Base-by-base conservation (phyloP, 2,888 invertebrate genomes). In the Amblyjoppa fuscipennis region DNA sequence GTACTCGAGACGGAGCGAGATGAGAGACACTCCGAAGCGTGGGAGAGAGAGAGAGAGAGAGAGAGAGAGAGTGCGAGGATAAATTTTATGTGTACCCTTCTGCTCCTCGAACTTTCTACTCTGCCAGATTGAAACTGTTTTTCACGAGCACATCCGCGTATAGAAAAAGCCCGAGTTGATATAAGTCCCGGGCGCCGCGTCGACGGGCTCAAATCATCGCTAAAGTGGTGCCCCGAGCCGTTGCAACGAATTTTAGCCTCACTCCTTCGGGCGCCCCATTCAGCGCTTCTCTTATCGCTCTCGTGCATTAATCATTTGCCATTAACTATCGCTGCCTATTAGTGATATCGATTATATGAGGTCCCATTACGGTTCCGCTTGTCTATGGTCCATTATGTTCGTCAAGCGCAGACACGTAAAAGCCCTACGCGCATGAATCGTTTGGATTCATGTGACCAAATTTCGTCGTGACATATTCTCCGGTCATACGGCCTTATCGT, bases 51-150 rank as follows among this genome's bases (percentile, higher is more conserved):
- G 28, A 20, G 20, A 20, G 20, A 20, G 59, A n/a, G 59, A 3
- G 59, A 31, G 28, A 20, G n/a, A 25, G 59, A n/a, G 59, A 3
- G 59, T 16, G 28, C 1, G 31, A 31, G 34, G 45, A 49, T 64
- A 31, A 70, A 71, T 76, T 51, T 51, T 53, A 75, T 75, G 25
- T 68, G 28, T 53, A 61, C 56, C 75, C 56, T 75, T 87, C 38
- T 78, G 69, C 85, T 34, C 79, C 76, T 75, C 80, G 86, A 91
- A 90, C 89, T 90, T 90, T 84, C 87, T 87, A 89, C 90, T 90
- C 86, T 64, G 88, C 85, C 87, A 87, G 90, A 90, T 91, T 90
- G 90, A 89, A 89, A 89, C 88, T 89, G 89, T 90, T 90, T 90
- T 89, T 90, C 88, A 82, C 87, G 79, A 56, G 82, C 31, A 41